Evolutionary conservation across 2,113 vertebrate species (phyloP), one percentile per base, ranked within the genome.

Genomic region (Malaclemys terrapin): DNA sequence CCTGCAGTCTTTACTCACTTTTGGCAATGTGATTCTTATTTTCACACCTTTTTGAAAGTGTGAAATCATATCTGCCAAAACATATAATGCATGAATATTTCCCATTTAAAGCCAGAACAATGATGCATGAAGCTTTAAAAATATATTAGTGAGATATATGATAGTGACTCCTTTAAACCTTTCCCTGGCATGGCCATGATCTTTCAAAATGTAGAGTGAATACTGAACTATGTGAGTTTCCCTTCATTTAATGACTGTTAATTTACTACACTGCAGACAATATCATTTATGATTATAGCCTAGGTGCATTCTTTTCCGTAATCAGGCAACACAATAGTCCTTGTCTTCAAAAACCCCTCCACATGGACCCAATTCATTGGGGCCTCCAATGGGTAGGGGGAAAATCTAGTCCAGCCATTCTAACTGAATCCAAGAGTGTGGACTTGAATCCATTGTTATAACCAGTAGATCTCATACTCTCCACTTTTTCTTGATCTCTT

Each of bases 21-120:
- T 76, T 94, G 93, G 87, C 91, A 96, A 27, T 31, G 3, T 85
- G 90, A 59, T 94, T 97, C 81, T 92, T 89, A 80, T 85, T 98
- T 97, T 98, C 91, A 95, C 96, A 96, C 91, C 82, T 97, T 80
- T 90, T 97, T 96, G 80, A 94, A 98, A 96, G 96, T 92, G 94
- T 91, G 96, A 97, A 97, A 93, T 92, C 2, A 62, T 92, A 95
- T 96, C 97, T 97, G 82, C 54, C 62, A 85, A 81, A 8, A 94
- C 96, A 96, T 90, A 87, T 90, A 94, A 95, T 93, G 93, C 93
- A 97, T 94, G 94, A 31, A 87, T 91, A 93, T 95, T 97, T 96
- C 82, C 96, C 95, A 47, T 87, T 94, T 93, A 94, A 84, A 93
- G 52, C 29, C 16, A 89, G 87, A 88, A 80, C 9, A 87, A 91